Base-by-base conservation (phyloP, 2,113 vertebrate species). In the Oenanthe oenanthe region DNA sequence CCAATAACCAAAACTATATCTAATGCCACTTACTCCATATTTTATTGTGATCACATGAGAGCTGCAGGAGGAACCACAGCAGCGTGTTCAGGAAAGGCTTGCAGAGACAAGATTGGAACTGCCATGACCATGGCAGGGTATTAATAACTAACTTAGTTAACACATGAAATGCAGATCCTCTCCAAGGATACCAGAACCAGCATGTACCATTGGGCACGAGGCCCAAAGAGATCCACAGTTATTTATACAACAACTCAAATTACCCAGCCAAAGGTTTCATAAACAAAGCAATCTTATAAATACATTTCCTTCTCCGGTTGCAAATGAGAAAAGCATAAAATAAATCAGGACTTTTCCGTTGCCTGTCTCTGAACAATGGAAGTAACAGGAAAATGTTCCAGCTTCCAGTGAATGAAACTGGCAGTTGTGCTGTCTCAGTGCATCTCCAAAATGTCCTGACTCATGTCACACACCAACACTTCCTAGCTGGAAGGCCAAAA, bases 241-340 rank as follows among this genome's bases (percentile, higher is more conserved):
- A 92, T 90, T 93, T 93, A 90, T 88, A 86, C 51, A 43, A 10
- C 88, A 62, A 76, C 93, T 85, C 58, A 3, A 43, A n/a, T 82
- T 60, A 73, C 78, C 48, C 4, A 45, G 50, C 60, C 76, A 48
- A 47, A 86, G 60, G 56, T 34, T 56, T 83, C 0, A 0, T 12
- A 28, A 17, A 18, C 10, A 78, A 63, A 79, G 38, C 2, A 0
- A 38, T 48, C 54, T 66, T 65, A 79, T 9, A 70, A 78, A 81
- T 26, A 56, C 21, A 24, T 51, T 57, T 89, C 82, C 56, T 62
- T n/a, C 63, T 67, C 66, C 9, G 1, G 32, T 9, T 62, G 51
- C 67, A 83, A 76, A 45, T 0, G 0, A 51, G 36, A 50, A 81
- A 32, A 34, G 1, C 0, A 1, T 16, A 26, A 54, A 63, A 56